Conservation (phyloP, 2,888 invertebrate species). For the Leptinotarsa rubiginosa region DNA sequence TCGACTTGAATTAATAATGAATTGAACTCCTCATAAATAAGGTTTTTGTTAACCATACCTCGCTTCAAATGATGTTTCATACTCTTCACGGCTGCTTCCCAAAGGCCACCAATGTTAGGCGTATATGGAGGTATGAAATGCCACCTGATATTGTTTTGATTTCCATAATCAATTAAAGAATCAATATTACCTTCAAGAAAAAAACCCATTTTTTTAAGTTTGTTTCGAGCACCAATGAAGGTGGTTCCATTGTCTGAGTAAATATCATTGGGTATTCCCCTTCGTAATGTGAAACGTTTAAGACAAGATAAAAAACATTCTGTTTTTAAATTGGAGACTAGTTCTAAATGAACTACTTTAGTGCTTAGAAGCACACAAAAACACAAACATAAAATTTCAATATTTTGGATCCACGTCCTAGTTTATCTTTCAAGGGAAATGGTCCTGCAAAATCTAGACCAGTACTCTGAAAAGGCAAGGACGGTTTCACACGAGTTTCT, state of each 20-base stretch:
- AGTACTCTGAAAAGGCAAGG: constrained; percentile 31
- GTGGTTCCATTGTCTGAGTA: constrained; percentile 25
- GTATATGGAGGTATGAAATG: constrained; percentile 45
- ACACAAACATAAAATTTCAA: constrained; percentile 21
- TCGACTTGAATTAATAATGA: constrained; percentile 31
- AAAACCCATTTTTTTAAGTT: constrained; percentile 15
- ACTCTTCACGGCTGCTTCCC: constrained; percentile 45
- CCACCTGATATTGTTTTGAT: constrained; percentile 27
- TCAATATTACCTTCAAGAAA: constrained; percentile 10
- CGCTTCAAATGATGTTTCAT: constrained; percentile 42
- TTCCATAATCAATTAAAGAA: constrained; percentile 13
- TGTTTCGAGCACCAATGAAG: constrained; percentile 10
- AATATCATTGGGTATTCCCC: constrained; percentile 23
- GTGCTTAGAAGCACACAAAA: constrained; percentile 23
- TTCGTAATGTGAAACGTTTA: constrained; percentile 17
- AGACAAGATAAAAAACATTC: constrained; percentile 20
- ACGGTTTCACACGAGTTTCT: constrained; percentile 20
- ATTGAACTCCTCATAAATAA: constrained; percentile 30
- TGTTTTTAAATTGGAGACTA: constrained; percentile 5
- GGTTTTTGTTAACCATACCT: constrained; percentile 28
- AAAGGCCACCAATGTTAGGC: constrained; percentile 46
- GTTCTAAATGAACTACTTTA: constrained; percentile 19
- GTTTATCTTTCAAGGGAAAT: constrained; percentile 2
- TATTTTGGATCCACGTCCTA: constrained; percentile 8
- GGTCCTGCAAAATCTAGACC: constrained; percentile 34